Base-by-base conservation (phyloP, 2,113 vertebrate genomes). In the Leptobrachium leishanense region DNA sequence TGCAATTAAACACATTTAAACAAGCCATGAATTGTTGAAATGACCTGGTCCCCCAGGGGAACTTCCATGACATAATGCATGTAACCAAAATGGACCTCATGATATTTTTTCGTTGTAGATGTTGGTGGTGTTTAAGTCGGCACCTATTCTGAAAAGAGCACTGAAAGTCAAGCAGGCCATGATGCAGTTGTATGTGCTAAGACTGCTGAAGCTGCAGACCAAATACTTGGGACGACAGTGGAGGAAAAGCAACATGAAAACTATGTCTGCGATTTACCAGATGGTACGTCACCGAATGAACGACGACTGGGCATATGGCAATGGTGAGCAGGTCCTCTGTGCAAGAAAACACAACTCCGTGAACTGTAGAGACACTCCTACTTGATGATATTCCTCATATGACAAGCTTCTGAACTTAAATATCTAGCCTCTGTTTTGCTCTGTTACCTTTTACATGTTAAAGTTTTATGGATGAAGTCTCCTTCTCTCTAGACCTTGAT, bases 81-180 rank as follows among this genome's bases (percentile, higher is more conserved):
- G 20, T 31, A 31, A 31, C 20, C 20, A 31, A 31, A 50, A 4
- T 50, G 46, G 8, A 50, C 4, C 46, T 50, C 12, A 54, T 41
- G 20, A 3, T 65, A 68, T 73, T 43, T 43, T 8, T 72, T 64
- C 42, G 43, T 68, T 63, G 15, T 84, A 98, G 98, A 98, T 99
- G 96, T 85, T 98, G 86, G 98, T 99, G n/a, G 98, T 99, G 66
- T 99, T 99, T 74, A 99, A 99, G 79, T 99, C 97, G 0, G 97
- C 98, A 5, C 98, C 98, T 0, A 99, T 99, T 84, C 89, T 99
- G 84, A 99, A 99, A 85, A 91, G 97, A 2, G 95, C 97, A 0
- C 94, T 99, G 81, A 99, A 98, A 85, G 97, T 98, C 81, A 98
- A 97, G 83, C 97, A 99, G 87, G 98, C 97, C 85, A 98, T 97